Evolutionary conservation across 1,140 invertebrate species (phyloP).

Genomic region (Periplaneta americana): DNA sequence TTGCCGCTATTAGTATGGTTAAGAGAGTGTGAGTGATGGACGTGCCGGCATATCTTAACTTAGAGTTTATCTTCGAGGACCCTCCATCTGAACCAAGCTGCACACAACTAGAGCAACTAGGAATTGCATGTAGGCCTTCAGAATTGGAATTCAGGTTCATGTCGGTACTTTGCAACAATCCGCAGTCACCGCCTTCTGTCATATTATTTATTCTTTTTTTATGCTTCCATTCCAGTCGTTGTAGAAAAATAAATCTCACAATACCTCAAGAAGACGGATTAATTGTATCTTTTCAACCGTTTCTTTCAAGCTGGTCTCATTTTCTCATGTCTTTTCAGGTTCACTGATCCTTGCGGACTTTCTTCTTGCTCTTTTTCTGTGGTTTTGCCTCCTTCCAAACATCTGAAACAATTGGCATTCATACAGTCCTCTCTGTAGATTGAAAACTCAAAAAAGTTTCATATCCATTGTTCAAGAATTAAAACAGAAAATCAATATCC

Average conservation of each 20-base stretch:
- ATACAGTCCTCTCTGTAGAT: too few species aligned
- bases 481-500: too few species aligned
- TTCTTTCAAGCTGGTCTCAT: background rate
- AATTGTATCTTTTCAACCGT: background rate
- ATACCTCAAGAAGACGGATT: conserved; percentile 4
- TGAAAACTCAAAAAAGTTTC: too few species aligned
- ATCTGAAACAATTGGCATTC: conserved; percentile 47
- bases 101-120: background rate
- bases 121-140: background rate
- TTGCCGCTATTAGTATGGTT: background rate
- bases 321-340: background rate
- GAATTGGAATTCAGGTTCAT: background rate
- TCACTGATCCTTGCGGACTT: conserved; percentile 60
- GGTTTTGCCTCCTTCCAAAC: conserved; percentile 58
- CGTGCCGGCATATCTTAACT: background rate
- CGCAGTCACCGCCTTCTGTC: background rate
- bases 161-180: background rate
- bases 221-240: background rate
- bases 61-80: background rate
- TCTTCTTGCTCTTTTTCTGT: conserved; percentile 61
- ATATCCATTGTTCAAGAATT: too few species aligned
- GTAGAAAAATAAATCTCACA: conserved; percentile 11
- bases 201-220: background rate
- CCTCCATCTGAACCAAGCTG: background rate
- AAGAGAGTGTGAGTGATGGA: background rate